Percentiles rank a stretch among this genome's conserved stretches.
Conservation (phyloP, 2,797 vertebrate genomes). For the Distichodus sexfasciatus region DNA sequence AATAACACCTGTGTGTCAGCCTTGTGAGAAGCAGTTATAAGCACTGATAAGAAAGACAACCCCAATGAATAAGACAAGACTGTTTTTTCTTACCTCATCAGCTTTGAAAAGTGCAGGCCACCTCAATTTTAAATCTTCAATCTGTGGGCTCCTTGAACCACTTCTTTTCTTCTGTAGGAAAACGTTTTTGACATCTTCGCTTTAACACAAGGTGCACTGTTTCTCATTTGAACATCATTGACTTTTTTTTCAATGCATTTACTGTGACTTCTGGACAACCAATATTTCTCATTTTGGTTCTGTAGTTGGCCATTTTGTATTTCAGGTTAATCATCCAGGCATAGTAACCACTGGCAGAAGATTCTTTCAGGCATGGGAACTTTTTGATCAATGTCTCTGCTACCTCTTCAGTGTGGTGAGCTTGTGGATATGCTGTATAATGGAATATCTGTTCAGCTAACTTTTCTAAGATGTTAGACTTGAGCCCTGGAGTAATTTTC, state of each 20-base stretch:
- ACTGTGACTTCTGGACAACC: slow-evolving; percentile 22
- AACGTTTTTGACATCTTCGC: background rate
- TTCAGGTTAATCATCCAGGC: slow-evolving; percentile 27
- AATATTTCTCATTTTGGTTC: slow-evolving; percentile 21
- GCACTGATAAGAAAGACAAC: background rate
- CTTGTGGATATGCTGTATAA: slow-evolving; percentile 24
- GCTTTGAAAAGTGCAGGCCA: background rate
- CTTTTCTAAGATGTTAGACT: slow-evolving; percentile 28
- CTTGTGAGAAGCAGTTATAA: no score
- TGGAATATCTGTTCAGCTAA: slow-evolving; percentile 13
- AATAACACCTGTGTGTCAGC: no score
- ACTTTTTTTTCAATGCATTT: slow-evolving; percentile 30
- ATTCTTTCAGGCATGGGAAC: slow-evolving; percentile 9
- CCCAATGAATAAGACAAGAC: background rate
- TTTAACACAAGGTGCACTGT: background rate
- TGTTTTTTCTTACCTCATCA: background rate
- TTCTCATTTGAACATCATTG: slow-evolving; percentile 16
- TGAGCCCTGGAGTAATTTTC: slow-evolving; percentile 14
- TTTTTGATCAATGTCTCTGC: slow-evolving; percentile 17
- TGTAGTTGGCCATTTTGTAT: slow-evolving; percentile 38
- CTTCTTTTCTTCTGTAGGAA: background rate
- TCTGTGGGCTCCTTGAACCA: background rate
- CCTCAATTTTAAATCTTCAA: background rate
- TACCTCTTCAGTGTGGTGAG: slow-evolving; percentile 6
- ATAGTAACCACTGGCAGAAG: slow-evolving; percentile 11